Evolutionary conservation across 2,888 invertebrate genomes (phyloP), one percentile per base, ranked within the genome.

Genomic region (Tenthredo livida): DNA sequence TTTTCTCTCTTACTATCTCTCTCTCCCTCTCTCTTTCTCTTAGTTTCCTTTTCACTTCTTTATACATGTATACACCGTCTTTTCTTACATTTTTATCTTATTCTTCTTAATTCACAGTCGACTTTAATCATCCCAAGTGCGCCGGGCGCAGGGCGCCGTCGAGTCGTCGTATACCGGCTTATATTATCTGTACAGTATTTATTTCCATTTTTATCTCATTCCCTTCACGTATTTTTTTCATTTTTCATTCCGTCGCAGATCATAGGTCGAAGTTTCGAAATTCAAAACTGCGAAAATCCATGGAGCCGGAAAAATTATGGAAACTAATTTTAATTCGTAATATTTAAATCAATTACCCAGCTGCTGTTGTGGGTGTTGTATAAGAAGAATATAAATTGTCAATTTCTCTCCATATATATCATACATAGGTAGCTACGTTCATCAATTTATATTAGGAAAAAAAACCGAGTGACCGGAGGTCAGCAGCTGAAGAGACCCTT

Each of bases 1-100:
- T 77, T 84, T 40, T 75, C 25, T 85, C 33, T 85, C 84, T 85
- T n/a, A n/a, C n/a, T n/a, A n/a, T n/a, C n/a, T n/a, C n/a, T 84
- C 50, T 75, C 25, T 85, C 33, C 85, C 84, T 85, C 83, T 84
- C 80, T 82, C 21, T 78, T 43, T 75, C 37, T 67, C 33, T 61
- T 21, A 61, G 61, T 25, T 61, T 67, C 33, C 33, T 67, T 33
- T 33, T 67, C 33, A 29, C 33, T 67, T 33, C 67, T 67, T 33
- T 67, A 6, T 54, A 54, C 5, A 54, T 17, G 17, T 54, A 54
- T n/a, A 17, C 17, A 15, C 43, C 43, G 47, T 0, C 33, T 33
- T 9, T 40, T 15, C 25, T 25, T 21, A 43, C 29, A 54, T 77
- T 50, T 33, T 47, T 15, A 50, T 47, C 77, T 58, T 61, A 29